These are phyloP conservation scores for Shargacucullia verbasci DNA, from an alignment of 2,888 invertebrate species.

Conservation along the genomic window DNA sequence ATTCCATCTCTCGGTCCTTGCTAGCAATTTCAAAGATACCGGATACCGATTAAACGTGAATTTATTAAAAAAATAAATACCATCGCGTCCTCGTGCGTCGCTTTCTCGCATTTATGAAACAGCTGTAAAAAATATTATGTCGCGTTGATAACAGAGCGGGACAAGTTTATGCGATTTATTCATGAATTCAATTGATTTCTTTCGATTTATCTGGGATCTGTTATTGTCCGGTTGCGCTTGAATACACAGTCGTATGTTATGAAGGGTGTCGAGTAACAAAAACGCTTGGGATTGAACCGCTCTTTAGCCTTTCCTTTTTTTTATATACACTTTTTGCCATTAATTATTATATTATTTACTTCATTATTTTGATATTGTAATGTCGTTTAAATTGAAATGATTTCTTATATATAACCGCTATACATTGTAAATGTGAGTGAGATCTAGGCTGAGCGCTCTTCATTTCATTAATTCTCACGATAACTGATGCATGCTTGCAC, in stretches of 20 bases:
- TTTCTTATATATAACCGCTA: no score
- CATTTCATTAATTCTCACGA: no score
- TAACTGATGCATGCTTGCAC: no score
- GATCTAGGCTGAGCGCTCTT: no score
- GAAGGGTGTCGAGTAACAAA: slow-evolving; percentile 66
- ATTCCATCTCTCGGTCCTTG: slow-evolving; percentile 75
- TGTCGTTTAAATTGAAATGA: no score
- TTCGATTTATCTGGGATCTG: slow-evolving; percentile 74
- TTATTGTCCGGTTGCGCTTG: slow-evolving; percentile 62
- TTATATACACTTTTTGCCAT: no score
- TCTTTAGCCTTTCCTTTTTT: no score
- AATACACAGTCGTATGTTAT: slow-evolving; percentile 56
- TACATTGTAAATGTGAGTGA: no score
- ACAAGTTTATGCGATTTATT: slow-evolving; percentile 84
- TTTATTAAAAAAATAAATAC: slow-evolving; percentile 80
- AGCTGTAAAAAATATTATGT: slow-evolving; percentile 81
- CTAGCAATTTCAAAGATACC: slow-evolving; percentile 83
- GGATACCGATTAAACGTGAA: slow-evolving; percentile 78
- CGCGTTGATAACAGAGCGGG: slow-evolving; percentile 75
- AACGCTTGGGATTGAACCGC: no score
- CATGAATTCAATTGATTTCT: slow-evolving; percentile 85
- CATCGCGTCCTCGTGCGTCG: slow-evolving; percentile 63
- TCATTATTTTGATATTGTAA: no score
- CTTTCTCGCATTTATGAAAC: slow-evolving; percentile 73
- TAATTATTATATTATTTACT: no score